Evolutionary conservation across 2,797 vertebrate genomes (phyloP).

Genomic region (Discoglossus pictus): DNA sequence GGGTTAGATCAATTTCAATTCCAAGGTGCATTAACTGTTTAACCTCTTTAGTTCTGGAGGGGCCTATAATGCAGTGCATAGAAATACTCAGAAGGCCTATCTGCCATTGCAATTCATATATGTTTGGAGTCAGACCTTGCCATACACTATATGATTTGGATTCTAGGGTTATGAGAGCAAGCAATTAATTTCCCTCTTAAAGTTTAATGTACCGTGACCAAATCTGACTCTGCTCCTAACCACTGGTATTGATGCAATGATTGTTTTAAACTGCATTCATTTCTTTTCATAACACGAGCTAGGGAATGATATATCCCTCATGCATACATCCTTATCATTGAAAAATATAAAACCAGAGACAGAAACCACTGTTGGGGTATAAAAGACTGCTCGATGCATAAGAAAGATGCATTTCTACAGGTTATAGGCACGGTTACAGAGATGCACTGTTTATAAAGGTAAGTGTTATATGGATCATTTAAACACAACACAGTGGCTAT

Average conservation of each 20-base stretch:
- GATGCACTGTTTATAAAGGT: too few relatives aligned
- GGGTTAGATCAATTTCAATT: slow-evolving; percentile 51
- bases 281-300: slow-evolving; percentile 13
- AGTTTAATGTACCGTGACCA: slow-evolving; percentile 43
- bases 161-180: slow-evolving; percentile 33
- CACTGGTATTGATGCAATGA: slow-evolving; percentile 35
- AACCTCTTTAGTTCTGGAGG: slow-evolving; percentile 34
- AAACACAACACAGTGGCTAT: too few relatives aligned
- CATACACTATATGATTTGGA: slow-evolving; percentile 16
- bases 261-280: slow-evolving; percentile 20
- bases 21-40: slow-evolving; percentile 46
- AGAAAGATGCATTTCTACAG: too few relatives aligned
- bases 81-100: slow-evolving; percentile 19
- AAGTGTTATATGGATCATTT: too few relatives aligned
- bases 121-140: slow-evolving; percentile 15
- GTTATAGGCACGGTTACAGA: too few relatives aligned
- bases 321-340: too few relatives aligned
- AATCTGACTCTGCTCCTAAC: slow-evolving; percentile 32
- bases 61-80: slow-evolving; percentile 29
- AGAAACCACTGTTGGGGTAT: slow-evolving; percentile 7
- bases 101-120: slow-evolving; percentile 20
- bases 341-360: too few relatives aligned
- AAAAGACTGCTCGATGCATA: slow-evolving; percentile 17
- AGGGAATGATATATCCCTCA: too few relatives aligned
- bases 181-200: slow-evolving; percentile 47